A percentile compares a stretch with the other conserved stretches of the same genome.
Conservation (phyloP, 2,888 invertebrate species). For the Ophraella communa region DNA sequence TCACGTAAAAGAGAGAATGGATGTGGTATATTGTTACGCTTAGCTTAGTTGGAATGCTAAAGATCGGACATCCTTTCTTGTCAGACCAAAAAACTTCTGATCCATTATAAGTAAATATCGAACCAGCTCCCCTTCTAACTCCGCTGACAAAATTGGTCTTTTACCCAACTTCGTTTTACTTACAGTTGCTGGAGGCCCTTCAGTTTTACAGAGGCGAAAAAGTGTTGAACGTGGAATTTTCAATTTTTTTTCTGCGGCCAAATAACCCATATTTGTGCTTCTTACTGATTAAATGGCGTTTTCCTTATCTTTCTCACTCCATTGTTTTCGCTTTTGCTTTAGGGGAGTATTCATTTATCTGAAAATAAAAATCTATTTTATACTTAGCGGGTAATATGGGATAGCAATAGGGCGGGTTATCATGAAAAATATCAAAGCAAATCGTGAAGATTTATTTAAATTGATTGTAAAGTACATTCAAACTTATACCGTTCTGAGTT, state of each 20-base stretch:
- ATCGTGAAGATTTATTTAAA: no score
- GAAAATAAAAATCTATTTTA: no score
- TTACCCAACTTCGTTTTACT: slow-evolving; percentile 18
- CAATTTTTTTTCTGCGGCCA: neutral
- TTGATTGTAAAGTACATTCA: no score
- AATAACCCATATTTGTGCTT: no score
- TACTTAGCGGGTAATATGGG: no score
- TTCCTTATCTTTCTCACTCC: no score
- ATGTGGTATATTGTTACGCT: slow-evolving; percentile 25
- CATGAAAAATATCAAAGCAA: no score
- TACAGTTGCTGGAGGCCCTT: slow-evolving; percentile 9
- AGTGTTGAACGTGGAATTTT: slow-evolving; percentile 12
- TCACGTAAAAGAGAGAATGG: slow-evolving; percentile 25
- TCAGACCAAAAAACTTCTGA: slow-evolving; percentile 30
- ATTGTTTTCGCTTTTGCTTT: no score
- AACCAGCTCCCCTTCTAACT: slow-evolving; percentile 20
- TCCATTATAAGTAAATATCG: slow-evolving; percentile 25
- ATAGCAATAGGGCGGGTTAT: no score
- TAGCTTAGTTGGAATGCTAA: slow-evolving; percentile 31
- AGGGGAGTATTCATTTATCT: no score
- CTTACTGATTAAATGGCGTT: no score
- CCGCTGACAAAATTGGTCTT: slow-evolving; percentile 3
- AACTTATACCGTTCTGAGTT: no score
- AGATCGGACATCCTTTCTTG: slow-evolving; percentile 27
- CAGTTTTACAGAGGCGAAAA: slow-evolving; percentile 18